Evolutionary conservation across 2,888 invertebrate species (phyloP).

Genomic region (Anthrax anthrax): DNA sequence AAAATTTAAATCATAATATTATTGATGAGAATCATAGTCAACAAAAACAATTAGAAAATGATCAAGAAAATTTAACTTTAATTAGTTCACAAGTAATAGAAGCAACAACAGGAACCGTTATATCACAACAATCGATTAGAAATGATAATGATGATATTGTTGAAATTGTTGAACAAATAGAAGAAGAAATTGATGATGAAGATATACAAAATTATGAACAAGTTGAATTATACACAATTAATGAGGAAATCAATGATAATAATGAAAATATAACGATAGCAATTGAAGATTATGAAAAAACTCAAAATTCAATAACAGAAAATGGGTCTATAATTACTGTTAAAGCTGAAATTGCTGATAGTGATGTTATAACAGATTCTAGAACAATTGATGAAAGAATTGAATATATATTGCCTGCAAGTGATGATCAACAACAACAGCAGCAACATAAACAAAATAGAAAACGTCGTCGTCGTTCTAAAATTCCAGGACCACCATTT

Average conservation of each 20-base stretch:
- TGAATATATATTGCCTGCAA: too few relatives aligned
- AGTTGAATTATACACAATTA: neutral
- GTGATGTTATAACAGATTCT: neutral
- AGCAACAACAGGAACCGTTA: neutral
- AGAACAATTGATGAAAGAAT: too few relatives aligned
- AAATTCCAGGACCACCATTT: conserved; percentile 14
- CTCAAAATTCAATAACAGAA: too few relatives aligned
- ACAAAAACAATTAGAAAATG: neutral
- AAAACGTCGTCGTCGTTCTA: conserved; percentile 4
- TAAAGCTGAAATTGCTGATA: neutral
- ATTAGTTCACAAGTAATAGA: too few relatives aligned
- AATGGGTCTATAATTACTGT: neutral
- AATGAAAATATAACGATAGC: too few relatives aligned
- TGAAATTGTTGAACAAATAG: too few relatives aligned
- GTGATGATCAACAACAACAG: neutral
- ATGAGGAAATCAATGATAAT: neutral
- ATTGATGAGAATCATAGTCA: neutral
- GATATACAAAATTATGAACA: neutral
- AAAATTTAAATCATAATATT: too few relatives aligned
- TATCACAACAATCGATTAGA: neutral
- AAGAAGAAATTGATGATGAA: neutral
- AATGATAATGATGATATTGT: neutral
- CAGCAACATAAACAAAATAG: neutral
- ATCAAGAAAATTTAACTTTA: too few relatives aligned
- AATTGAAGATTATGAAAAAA: too few relatives aligned